Evolutionary conservation across 2,113 vertebrate species (phyloP), one percentile per base, ranked within the genome.

Genomic region (Trogon surrucura): DNA sequence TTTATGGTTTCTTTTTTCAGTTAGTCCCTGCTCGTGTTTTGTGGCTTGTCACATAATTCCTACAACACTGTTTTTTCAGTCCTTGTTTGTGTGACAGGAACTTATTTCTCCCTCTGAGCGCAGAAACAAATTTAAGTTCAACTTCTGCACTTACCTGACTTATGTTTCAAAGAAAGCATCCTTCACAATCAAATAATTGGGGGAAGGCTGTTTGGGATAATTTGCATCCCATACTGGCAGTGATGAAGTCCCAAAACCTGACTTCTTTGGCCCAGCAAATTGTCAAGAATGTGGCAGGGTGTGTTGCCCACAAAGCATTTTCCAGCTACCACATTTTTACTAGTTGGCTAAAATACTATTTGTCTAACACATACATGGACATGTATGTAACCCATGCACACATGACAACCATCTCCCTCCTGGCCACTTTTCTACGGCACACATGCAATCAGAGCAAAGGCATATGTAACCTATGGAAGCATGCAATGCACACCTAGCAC

Each of bases 401-500:
- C 0, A 0, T n/a, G 32, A 29, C 56, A 85, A 48, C 16, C 47
- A 53, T 7, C 14, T 15, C 9, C 15, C 20, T 71, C 66, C 54
- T 22, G 25, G 36, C 4, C 56, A 20, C n/a, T 61, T n/a, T 50
- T 38, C 41, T 22, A 10, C 16, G 23, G 15, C 4, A 5, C 32
- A 45, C 30, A 22, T 2, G 6, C 16, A 41, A 34, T 17, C 32
- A 27, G 11, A 90, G 34, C 58, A 83, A 77, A 56, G 44, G 10
- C 18, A 5, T 10, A 8, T 3, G 45, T 15, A 41, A 53, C 13
- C 29, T 10, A 2, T 1, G 45, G 38, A 48, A 23, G 64, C n/a
- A 48, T 0, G 1, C 0, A 21, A 2, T 2, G 32, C 36, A 6
- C 48, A 44, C 14, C 50, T 19, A 13, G 65, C 44, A 50, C 13